phyloP scores from a whole-genome alignment of 2,113 vertebrate genomes.

The Dissostichus mawsoni region DNA sequence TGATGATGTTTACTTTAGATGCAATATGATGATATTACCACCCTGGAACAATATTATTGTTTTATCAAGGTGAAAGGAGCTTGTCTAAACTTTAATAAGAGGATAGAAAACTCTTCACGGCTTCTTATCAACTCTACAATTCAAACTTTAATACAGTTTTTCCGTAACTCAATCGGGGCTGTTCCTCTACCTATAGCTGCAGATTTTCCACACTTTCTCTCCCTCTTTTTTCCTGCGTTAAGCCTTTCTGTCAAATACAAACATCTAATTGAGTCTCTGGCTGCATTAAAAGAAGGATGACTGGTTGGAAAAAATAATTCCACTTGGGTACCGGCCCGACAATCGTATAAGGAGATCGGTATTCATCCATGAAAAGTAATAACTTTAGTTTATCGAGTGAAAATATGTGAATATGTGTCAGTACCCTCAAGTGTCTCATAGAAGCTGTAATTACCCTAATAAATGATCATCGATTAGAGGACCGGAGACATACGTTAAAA shows the following conservation, averaged over 20 bases:
- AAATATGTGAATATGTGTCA: constrained; percentile 61
- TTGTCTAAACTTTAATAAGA: constrained; percentile 24
- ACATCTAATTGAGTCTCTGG: constrained; percentile 81
- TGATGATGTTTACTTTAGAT: constrained; percentile 76
- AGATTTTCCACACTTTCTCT: constrained; percentile 66
- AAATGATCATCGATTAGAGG: constrained; percentile 49
- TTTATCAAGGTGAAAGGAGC: constrained; percentile 36
- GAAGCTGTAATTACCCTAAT: constrained; percentile 60
- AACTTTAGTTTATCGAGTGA: constrained; percentile 69
- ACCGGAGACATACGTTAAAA: constrained; percentile 22
- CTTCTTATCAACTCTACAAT: constrained; percentile 60
- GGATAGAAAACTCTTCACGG: constrained; percentile 20
- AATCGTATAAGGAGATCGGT: constrained; percentile 75
- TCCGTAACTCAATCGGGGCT: constrained; percentile 37
- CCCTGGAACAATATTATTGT: constrained; percentile 60
- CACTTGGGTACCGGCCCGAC: constrained; percentile 67
- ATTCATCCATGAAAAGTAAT: constrained; percentile 76
- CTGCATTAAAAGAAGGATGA: constrained; percentile 68
- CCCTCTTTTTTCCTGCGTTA: constrained; percentile 54
- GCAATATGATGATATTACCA: constrained; percentile 59
- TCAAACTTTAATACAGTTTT: constrained; percentile 48
- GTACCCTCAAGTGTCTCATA: constrained; percentile 45
- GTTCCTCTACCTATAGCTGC: constrained; percentile 61
- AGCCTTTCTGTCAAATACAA: constrained; percentile 77
- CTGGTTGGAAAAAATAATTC: constrained; percentile 81